Evolutionary conservation across 2,797 vertebrate genomes (phyloP).

Genomic region (Enteromius thamalakanensis): DNA sequence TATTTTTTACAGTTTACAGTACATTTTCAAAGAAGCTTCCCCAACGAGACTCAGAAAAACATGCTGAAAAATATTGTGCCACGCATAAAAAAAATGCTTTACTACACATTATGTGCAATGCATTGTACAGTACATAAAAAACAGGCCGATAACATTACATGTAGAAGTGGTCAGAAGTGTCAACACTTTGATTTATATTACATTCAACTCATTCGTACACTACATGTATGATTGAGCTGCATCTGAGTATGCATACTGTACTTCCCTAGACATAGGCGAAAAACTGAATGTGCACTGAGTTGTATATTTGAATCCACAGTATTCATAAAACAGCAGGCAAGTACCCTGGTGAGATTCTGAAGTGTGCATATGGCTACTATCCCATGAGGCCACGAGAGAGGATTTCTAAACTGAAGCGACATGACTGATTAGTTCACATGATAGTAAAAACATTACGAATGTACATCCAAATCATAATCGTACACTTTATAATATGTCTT

Average conservation of each 20-base stretch:
- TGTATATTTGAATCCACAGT: neutral
- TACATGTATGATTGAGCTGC: neutral
- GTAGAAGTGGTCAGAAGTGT: neutral
- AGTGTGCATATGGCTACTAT: neutral
- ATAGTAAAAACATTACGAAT: neutral
- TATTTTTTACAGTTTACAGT: too few species aligned
- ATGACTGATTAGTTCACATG: neutral
- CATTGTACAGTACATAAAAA: constrained; percentile 9
- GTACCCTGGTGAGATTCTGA: neutral
- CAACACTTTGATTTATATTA: neutral
- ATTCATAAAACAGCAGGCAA: neutral
- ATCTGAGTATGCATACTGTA: neutral
- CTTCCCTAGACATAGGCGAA: neutral
- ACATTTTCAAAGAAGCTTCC: neutral
- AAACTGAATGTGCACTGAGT: neutral
- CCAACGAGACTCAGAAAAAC: neutral
- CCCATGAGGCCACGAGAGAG: neutral
- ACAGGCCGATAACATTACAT: neutral
- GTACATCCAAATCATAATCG: too few species aligned
- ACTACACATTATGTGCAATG: neutral
- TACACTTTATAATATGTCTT: too few species aligned
- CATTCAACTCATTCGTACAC: neutral
- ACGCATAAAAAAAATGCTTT: neutral
- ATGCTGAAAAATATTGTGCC: too few species aligned
- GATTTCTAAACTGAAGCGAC: neutral